A percentile compares a stretch with the other conserved stretches of the same genome.
Evolutionary conservation across 1,140 invertebrate species (phyloP).

Genomic region (Drosophila setifemur): DNA sequence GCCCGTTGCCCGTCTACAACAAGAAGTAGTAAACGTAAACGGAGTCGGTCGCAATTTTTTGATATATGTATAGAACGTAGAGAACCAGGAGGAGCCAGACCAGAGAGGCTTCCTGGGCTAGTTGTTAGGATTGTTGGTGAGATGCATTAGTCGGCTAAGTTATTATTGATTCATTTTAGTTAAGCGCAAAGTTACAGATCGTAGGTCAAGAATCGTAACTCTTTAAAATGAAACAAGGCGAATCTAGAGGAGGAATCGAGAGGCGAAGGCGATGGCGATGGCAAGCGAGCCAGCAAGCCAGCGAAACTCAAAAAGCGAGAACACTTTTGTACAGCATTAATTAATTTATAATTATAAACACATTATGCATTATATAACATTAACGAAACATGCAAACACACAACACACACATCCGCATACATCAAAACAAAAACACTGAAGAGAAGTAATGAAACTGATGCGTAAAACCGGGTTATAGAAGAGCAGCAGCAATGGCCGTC

Average conservation of each 20-base stretch:
- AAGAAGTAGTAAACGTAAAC: conserved; percentile 76
- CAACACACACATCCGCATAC: conserved; percentile 9
- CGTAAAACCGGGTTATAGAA: no score
- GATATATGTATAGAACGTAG: conserved; percentile 36
- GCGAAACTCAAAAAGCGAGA: conserved; percentile 40
- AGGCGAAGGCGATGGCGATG: not conserved
- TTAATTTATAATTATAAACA: conserved; percentile 76
- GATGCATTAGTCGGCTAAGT: conserved; percentile 57
- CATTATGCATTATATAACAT: no score
- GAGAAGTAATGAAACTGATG: no score
- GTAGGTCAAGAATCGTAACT: no score
- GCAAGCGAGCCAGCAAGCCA: conserved; percentile 5
- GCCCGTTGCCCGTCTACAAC: conserved; percentile 57
- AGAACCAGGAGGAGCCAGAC: not conserved
- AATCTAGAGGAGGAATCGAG: not conserved
- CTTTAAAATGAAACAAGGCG: not conserved
- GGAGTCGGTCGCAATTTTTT: conserved; percentile 5
- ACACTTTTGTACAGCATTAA: conserved; percentile 74
- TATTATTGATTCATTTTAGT: conserved; percentile 55
- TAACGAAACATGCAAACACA: conserved; percentile 16
- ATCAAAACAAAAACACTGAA: no score
- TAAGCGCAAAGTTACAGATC: conserved; percentile 28
- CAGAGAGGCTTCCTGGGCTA: conserved; percentile 49
- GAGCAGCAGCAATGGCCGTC: conserved; percentile 41
- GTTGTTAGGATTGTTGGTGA: conserved; percentile 59